These are phyloP conservation scores for Cataglyphis rosenhaueri DNA, from an alignment of 2,888 invertebrate genomes.

Conservation along the genomic window DNA sequence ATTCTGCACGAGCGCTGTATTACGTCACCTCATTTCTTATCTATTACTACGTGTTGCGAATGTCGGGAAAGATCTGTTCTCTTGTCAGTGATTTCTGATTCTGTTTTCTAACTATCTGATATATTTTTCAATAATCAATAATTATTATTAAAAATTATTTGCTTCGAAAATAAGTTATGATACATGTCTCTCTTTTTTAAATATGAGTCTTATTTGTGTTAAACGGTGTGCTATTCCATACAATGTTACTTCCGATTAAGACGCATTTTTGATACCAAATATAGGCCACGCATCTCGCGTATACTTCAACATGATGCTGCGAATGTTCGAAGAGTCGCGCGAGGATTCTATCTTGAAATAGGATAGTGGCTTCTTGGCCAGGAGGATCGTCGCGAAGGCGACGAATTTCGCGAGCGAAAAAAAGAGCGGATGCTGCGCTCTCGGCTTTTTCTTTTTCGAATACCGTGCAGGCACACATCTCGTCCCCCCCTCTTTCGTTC, in stretches of 20 bases:
- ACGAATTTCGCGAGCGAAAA: conserved; percentile 30
- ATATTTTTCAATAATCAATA: not conserved
- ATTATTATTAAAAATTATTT: not conserved
- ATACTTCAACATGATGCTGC: not conserved
- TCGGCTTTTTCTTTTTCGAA: conserved; percentile 44
- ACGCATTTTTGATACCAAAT: not conserved
- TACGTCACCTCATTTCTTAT: conserved; percentile 25
- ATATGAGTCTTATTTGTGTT: not conserved
- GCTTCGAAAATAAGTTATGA: not conserved
- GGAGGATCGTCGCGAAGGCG: conserved; percentile 12
- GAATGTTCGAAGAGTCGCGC: not conserved
- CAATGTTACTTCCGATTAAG: not conserved
- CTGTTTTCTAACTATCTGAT: not conserved
- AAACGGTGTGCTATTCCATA: not conserved
- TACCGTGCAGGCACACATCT: conserved; percentile 14
- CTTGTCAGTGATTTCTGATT: not conserved
- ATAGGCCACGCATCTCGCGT: not conserved
- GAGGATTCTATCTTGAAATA: conserved; percentile 40
- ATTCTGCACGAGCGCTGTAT: not conserved
- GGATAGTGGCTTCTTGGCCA: not conserved
- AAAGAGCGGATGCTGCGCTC: conserved; percentile 12
- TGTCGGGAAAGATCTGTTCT: not conserved
- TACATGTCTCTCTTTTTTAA: not conserved
- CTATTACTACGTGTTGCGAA: not conserved
- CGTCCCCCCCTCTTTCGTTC: not conserved